A percentile compares a stretch with the other conserved stretches of the same genome.
Conservation (phyloP, 2,113 vertebrate genomes). For the Rhinolophus ferrumequinum region DNA sequence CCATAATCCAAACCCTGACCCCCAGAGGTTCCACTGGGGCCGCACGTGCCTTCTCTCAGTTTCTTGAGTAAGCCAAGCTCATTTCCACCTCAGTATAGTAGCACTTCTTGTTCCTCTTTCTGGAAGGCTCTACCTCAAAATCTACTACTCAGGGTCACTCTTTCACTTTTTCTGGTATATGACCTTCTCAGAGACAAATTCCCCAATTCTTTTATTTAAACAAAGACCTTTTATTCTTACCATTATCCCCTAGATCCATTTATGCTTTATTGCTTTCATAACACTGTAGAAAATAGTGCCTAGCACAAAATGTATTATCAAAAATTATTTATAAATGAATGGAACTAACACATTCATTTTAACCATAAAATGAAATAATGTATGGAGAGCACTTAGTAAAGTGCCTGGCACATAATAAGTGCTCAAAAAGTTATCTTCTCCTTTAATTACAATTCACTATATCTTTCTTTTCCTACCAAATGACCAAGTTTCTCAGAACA, state of each 20-base stretch:
- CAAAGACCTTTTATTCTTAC: not conserved
- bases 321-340: not conserved
- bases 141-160: not conserved
- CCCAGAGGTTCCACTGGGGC: rapidly evolving
- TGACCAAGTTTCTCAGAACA: not conserved
- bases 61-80: not conserved
- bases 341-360: not conserved
- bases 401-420: not conserved
- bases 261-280: not conserved
- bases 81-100: not conserved
- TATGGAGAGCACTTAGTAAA: not conserved
- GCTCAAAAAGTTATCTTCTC: not conserved
- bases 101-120: not conserved
- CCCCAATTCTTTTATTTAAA: not conserved
- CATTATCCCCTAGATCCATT: too few relatives aligned
- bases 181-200: not conserved
- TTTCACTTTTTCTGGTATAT: not conserved
- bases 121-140: not conserved
- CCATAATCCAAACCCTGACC: not conserved
- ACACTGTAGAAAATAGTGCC: not conserved
- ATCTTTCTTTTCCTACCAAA: not conserved
- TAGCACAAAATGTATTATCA: not conserved
- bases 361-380: not conserved
- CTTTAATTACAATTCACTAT: not conserved
- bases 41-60: not conserved